Conservation (phyloP, 2,888 invertebrate genomes). For the Eumacrocentrus americanus region DNA sequence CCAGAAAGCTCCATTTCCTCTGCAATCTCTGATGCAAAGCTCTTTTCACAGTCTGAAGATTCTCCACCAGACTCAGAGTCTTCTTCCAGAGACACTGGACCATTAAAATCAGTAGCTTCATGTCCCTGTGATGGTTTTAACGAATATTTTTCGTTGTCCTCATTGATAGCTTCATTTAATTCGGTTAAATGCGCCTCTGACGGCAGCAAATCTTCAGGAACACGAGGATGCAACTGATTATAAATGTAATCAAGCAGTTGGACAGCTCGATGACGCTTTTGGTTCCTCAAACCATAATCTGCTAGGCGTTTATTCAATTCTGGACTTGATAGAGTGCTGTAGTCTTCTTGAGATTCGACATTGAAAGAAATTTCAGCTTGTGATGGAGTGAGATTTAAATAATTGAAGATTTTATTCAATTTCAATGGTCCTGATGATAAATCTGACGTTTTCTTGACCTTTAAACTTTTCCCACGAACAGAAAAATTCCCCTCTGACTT, state of each 20-base stretch:
- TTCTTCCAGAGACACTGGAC: slow-evolving; percentile 10
- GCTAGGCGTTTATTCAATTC: slow-evolving; percentile 62
- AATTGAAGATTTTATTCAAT: background rate
- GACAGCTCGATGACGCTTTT: slow-evolving; percentile 64
- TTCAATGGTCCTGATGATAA: background rate
- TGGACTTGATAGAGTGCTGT: background rate
- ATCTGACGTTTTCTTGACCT: background rate
- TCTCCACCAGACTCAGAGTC: slow-evolving; percentile 31
- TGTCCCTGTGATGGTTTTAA: no score
- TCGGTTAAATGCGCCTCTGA: background rate
- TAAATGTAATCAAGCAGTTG: slow-evolving; percentile 65
- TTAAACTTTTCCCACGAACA: background rate
- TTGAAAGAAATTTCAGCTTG: slow-evolving; percentile 5
- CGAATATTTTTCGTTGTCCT: no score
- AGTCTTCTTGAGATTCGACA: background rate
- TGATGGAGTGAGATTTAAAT: background rate
- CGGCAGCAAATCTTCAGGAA: slow-evolving; percentile 24
- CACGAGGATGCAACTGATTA: slow-evolving; percentile 63
- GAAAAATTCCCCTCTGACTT: slow-evolving; percentile 37
- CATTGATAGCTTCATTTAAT: no score
- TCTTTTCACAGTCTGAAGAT: background rate
- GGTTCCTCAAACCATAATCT: slow-evolving; percentile 64
- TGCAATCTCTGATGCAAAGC: background rate
- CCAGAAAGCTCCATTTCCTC: background rate
- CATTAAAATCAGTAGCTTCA: background rate